A percentile compares a stretch with the other conserved stretches of the same genome.
These are phyloP conservation scores for Acanthiza pusilla DNA, from an alignment of 2,797 vertebrate species.

Conservation along the genomic window DNA sequence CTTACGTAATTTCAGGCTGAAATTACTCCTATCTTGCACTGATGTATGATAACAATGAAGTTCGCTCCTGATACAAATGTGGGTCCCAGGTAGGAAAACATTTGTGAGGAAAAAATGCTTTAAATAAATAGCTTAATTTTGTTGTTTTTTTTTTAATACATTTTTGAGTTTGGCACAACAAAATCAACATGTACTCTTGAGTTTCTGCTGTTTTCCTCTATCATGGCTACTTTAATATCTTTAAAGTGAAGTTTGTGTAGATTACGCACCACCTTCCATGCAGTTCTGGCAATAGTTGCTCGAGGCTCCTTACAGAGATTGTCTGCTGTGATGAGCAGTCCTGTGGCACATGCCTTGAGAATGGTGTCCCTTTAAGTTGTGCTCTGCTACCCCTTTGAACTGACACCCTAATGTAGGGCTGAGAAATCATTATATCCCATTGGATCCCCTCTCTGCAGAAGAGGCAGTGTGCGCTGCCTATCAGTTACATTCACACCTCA, in stretches of 20 bases:
- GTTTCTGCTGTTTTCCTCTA: not conserved
- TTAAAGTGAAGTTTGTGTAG: not conserved
- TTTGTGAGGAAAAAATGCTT: not conserved
- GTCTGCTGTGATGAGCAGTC: not conserved
- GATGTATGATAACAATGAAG: not conserved
- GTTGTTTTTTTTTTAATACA: not conserved
- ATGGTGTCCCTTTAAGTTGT: not conserved
- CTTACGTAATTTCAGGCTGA: not conserved
- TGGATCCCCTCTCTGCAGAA: not conserved
- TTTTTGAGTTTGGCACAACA: not conserved
- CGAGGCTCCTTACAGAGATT: not conserved
- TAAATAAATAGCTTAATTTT: not conserved
- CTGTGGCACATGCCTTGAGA: not conserved
- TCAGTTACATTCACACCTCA: slow-evolving; percentile 1
- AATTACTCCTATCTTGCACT: not conserved
- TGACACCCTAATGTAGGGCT: not conserved
- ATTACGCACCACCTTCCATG: not conserved
- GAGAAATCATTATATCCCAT: not conserved
- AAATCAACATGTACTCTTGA: not conserved
- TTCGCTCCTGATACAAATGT: not conserved
- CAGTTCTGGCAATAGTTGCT: not conserved
- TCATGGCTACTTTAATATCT: not conserved
- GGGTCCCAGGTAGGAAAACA: not conserved
- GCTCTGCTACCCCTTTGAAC: not conserved
- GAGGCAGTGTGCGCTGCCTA: not conserved